A percentile compares a stretch with the other conserved stretches of the same genome.
Conservation (phyloP, 1,140 invertebrate species). For the Maniola jurtina region DNA sequence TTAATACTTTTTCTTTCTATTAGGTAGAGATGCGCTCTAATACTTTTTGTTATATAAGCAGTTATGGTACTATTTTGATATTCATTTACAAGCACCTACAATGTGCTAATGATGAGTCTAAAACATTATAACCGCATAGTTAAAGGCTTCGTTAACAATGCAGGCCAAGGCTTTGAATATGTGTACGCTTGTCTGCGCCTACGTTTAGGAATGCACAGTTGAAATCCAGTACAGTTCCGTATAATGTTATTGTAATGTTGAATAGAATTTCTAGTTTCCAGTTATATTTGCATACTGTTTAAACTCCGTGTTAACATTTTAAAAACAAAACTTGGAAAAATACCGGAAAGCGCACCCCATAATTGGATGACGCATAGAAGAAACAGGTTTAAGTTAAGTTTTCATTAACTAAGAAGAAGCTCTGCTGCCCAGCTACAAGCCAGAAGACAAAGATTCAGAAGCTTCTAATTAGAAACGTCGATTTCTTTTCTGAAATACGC, state of each 20-base stretch:
- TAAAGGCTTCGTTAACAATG: slow-evolving; percentile 51
- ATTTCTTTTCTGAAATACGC: too few relatives aligned
- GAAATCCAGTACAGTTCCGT: slow-evolving; percentile 16
- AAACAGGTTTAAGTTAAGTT: too few relatives aligned
- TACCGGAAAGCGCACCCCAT: too few relatives aligned
- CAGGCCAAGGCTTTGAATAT: slow-evolving; percentile 59
- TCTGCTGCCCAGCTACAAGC: too few relatives aligned
- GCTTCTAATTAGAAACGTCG: too few relatives aligned
- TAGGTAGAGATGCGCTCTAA: not conserved
- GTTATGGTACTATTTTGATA: not conserved
- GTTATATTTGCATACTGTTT: too few relatives aligned
- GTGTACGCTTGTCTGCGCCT: slow-evolving; percentile 26
- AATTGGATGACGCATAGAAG: too few relatives aligned
- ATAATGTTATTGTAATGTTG: slow-evolving; percentile 7
- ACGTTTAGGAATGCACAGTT: slow-evolving; percentile 20
- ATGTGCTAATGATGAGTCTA: slow-evolving; percentile 2
- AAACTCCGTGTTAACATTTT: too few relatives aligned
- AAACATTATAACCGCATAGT: not conserved
- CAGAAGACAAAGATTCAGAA: too few relatives aligned
- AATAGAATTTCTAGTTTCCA: not conserved
- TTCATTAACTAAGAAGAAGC: too few relatives aligned
- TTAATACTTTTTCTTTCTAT: too few relatives aligned
- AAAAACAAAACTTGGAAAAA: too few relatives aligned
- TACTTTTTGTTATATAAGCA: not conserved
- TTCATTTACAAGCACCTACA: not conserved